Base-by-base conservation (phyloP, 2,113 vertebrate species). In the Heptranchias perlo region DNA sequence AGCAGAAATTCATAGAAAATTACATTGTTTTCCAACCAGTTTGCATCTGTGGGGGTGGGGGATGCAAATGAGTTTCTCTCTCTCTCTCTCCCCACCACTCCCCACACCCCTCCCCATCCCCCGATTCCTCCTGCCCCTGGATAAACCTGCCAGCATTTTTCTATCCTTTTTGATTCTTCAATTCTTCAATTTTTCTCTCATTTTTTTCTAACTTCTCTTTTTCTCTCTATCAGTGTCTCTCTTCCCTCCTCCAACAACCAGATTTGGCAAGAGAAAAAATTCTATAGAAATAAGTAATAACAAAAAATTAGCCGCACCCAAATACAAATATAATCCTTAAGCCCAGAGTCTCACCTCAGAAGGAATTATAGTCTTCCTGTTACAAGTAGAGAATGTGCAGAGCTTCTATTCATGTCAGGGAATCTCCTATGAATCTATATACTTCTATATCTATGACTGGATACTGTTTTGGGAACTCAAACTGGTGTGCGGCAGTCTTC, bases 1-100 rank as follows among this genome's bases (percentile, higher is more conserved):
- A 86, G 82, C 82, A 86, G 25, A 86, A 25, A 86, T 86, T 47
- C 82, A 49, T 44, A 49, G 82, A 86, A 86, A 86, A 86, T 86
- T n/a, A n/a, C 62, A 64, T 21, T 18, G 62, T 21, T 64, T 64
- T 16, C 62, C 18, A 64, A 64, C 62, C 61, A 62, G 14, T 11
- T 54, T 62, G 5, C 61, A 7, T 11, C 18, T 16, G 1, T 49
- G 47, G 47, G 82, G 82, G 16, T 44, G 47, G 82, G 82, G 18
- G 21, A 47, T 23, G 21, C 21, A 86, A 86, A 86, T 86, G 16
- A 86, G 18, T 47, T 49, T 25, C 82, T 44, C 82, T 86, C 82
- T 28, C 18, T 86, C 18, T 21, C 14, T 3, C 18, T 11, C 16
- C 58, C n/a, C n/a, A n/a, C n/a, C n/a, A n/a, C 58, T 61, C 58